Base-by-base conservation (phyloP, 2,113 vertebrate species). In the Xenus cinereus region DNA sequence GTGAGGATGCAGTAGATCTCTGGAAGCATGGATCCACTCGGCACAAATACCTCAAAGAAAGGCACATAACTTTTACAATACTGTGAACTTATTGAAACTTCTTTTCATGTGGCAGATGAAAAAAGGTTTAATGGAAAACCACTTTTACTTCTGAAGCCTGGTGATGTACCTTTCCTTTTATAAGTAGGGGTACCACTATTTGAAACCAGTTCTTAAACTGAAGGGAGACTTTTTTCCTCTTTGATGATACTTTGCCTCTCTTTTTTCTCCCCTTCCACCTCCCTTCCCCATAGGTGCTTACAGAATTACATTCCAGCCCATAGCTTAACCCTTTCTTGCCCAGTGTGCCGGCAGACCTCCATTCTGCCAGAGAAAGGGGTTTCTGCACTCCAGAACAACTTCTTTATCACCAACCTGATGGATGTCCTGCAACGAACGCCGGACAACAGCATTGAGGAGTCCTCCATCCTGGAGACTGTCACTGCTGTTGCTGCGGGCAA, bases 391-490 rank as follows among this genome's bases (percentile, higher is more conserved):
- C 99, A 99, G 98, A 99, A 99, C 96, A 99, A 99, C 97, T 99
- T 99, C 98, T 99, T 99, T 97, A 99, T 99, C 97, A 99, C 99
- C 80, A 99, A 99, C 98, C 99, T 99, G 97, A 99, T 99, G 99
- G 99, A 99, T 56, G 99, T 99, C 97, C 98, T 99, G 98, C 99
- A 99, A 97, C 98, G 99, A 95, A 98, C 98, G 0, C 99, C 99
- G 0, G 98, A 98, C 82, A 99, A 97, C 95, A 98, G 97, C 93
- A 98, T 98, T 88, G 99, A 99, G 89, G 99, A 99, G 93, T 98
- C 98, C 64, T 98, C 98, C 96, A 98, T 98, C 82, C 96, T 99
- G 98, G 98, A 98, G 97, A 98, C 98, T 18, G 98, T 99, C 97
- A 98, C 98, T 2, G 98, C 98, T 7, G 99, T 99, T 97, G 98